phyloP scores from a whole-genome alignment of 2,113 vertebrate species.

The Limanda limanda region DNA sequence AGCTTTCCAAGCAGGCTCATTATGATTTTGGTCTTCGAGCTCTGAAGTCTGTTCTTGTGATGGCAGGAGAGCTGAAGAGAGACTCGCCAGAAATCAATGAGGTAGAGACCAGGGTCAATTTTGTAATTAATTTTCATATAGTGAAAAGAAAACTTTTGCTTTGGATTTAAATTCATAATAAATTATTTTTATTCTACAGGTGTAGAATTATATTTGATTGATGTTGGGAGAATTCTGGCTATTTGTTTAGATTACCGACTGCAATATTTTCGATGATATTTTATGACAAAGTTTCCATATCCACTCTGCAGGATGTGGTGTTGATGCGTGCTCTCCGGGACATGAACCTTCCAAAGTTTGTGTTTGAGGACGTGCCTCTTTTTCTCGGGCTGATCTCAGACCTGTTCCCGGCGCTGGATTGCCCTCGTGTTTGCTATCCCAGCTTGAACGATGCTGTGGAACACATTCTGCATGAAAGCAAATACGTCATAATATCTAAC shows the following conservation, averaged over 20 bases:
- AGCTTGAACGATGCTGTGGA: constrained; percentile 92
- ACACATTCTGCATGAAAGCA: constrained; percentile 83
- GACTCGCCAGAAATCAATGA: constrained; percentile 89
- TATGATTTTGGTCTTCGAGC: constrained; percentile 97
- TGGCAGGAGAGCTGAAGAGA: constrained; percentile 97
- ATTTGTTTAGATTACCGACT: no score
- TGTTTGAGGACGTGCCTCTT: constrained; percentile 96
- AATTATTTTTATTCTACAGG: constrained; percentile 3
- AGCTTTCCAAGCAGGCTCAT: constrained; percentile 96
- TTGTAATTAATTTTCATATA: background rate
- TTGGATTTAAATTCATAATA: background rate
- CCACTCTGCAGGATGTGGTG: constrained; percentile 88
- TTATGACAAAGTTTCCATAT: background rate
- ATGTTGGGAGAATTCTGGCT: background rate
- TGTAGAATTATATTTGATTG: background rate
- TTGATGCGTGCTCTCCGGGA: constrained; percentile 96
- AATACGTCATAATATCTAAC: constrained; percentile 84
- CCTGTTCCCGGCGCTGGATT: constrained; percentile 94
- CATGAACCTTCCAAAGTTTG: constrained; percentile 98
- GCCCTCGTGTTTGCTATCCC: constrained; percentile 92
- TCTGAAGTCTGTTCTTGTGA: constrained; percentile 95
- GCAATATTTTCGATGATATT: background rate
- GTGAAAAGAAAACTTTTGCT: background rate
- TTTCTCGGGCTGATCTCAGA: constrained; percentile 96
- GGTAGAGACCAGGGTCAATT: constrained; percentile 76